Base-by-base conservation (phyloP, 2,888 invertebrate species). In the Spilarctia lutea region DNA sequence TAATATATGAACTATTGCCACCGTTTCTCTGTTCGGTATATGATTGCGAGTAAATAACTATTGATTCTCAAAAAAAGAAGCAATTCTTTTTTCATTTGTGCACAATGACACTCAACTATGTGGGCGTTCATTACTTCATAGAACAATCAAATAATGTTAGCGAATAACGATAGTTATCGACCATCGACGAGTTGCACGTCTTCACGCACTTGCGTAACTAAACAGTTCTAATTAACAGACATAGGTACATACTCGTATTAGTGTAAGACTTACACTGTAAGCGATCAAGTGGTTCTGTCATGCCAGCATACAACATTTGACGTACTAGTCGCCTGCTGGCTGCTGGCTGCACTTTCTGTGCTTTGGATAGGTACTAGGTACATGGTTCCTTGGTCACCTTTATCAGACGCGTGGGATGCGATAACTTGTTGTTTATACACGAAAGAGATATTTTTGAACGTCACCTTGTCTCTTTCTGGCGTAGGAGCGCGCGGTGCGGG, bases 381-480 rank as follows among this genome's bases (percentile, higher is more conserved):
- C 13, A 27, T 63, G 56, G 42, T 76, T 69, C 67, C 60, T 70
- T 65, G 71, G 56, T 76, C 75, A 73, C 67, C 52, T 80, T 68
- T 65, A 80, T 27, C 56, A 66, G 52, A 35, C 33, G 68, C 65
- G 74, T 69, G 65, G 56, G 27, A 39, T 72, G 35, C 68, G 66
- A 42, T 66, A 56, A 65, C 68, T 75, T 66, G 30, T 76, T 78
- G 76, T 80, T 72, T 76, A 70, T 70, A 80, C 35, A 71, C 65
- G 70, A 81, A 71, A 75, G 82, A 77, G 78, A 81, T 73, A 75
- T 75, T 73, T n/a, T 73, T 65, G 35, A 73, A 74, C 74, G 65
- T 35, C 11, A 63, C 35, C 70, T 68, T 60, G 77, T 83, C 80
- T 81, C 80, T 72, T 68, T 85, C 78, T 74, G 63, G 60, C 78